Evolutionary conservation across 2,888 invertebrate species (phyloP).

Genomic region (Protophormia terraenovae): DNA sequence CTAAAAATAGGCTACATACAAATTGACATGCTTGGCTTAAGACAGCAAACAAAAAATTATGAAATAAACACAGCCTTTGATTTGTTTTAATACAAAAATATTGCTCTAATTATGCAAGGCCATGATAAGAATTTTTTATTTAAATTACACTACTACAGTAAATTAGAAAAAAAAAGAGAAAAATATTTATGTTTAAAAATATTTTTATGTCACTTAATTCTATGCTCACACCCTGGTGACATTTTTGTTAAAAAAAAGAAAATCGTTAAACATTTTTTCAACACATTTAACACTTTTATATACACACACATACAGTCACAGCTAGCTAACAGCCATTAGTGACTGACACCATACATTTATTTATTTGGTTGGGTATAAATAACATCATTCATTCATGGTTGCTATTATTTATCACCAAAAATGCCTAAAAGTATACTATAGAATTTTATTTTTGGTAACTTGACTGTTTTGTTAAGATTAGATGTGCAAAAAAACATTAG

Average conservation of each 20-base stretch:
- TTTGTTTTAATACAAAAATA: constrained; percentile 33
- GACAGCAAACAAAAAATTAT: background rate
- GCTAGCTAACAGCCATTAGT: constrained; percentile 38
- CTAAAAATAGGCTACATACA: constrained; percentile 29
- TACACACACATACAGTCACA: background rate
- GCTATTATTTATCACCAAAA: constrained; percentile 36
- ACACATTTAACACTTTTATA: constrained; percentile 21
- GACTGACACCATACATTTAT: constrained; percentile 8
- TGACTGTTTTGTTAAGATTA: background rate
- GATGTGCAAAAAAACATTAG: background rate
- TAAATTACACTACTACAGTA: no score
- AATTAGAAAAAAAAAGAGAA: background rate
- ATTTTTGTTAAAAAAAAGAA: constrained; percentile 31
- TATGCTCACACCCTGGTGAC: constrained; percentile 3
- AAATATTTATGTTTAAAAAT: background rate
- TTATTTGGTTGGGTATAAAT: constrained; percentile 2
- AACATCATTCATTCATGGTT: constrained; percentile 36
- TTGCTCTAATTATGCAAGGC: constrained; percentile 61
- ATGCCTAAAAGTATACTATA: constrained; percentile 41
- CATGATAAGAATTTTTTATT: constrained; percentile 4
- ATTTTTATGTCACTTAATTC: constrained; percentile 26
- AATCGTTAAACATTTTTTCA: constrained; percentile 34
- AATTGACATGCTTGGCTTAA: constrained; percentile 35
- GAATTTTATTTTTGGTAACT: background rate
- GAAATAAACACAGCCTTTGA: background rate